Base-by-base conservation (phyloP, 2,113 vertebrate genomes). In the Furnarius figulus region DNA sequence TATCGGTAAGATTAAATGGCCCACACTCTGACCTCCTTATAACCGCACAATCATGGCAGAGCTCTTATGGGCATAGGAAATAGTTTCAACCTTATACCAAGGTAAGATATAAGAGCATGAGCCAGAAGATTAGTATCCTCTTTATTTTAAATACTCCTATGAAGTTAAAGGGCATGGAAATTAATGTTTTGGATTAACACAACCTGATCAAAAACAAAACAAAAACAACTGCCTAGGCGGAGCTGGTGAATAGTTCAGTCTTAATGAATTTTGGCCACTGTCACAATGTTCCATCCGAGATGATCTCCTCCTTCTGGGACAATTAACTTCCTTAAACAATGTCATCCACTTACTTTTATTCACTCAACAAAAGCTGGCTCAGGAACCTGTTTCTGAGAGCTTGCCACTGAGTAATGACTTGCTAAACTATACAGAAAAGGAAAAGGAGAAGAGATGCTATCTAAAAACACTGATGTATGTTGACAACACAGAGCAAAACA, bases 241-340 rank as follows among this genome's bases (percentile, higher is more conserved):
- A 90, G 68, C 56, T 75, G 68, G 39, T 71, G 75, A 85, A 94
- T 5, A 94, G 70, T 37, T 82, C 75, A 84, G 76, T 52, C 20
- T 67, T 91, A 80, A 93, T 61, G 56, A 35, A 52, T 80, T 90
- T 93, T 92, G 94, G 68, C 85, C 81, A 33, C 31, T 86, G 68
- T 81, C 88, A 94, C 90, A 44, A 65, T 49, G 76, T 86, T 89
- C 85, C 52, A 61, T 14, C 75, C 88, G 71, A 90, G 75, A 75
- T 7, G 22, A 88, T 74, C 55, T 66, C 70, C 71, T 52, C 59
- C 71, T 90, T 74, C 84, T 86, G 85, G 30, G 13, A 80, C 33
- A 96, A 94, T 56, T 63, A 77, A 55, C 27, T 75, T 78, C 80
- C 65, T 71, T 75, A 71, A 89, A 84, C 27, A 81, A 87, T 61